Base-by-base conservation (phyloP, 1,140 invertebrate genomes). In the Scaptomyza graminum region DNA sequence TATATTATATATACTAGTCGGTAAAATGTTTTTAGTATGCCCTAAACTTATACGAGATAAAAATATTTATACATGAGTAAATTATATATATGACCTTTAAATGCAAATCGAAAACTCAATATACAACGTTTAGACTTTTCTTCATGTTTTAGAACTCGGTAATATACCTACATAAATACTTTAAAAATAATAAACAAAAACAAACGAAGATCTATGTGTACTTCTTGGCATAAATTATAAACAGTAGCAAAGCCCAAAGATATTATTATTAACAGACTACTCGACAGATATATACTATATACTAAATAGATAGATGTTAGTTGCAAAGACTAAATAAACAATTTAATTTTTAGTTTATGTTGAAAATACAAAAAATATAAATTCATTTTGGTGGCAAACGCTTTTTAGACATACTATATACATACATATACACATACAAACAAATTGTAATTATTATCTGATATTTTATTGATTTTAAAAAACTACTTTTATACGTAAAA, bases 391-490 rank as follows among this genome's bases (percentile, higher is more conserved):
- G 25, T 72, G 69, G 69, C 69, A 74, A 87, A 74, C 68, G 82
- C 78, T 85, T 85, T 85, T 85, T 82, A 81, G 78, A 78, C 41
- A 66, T 71, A 71, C 39, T 74, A 78, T 34, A 66, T 71, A 75
- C 39, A 59, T 43, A 72, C 8, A 72, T 66, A 68, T 37, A 66
- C 75, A 74, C 18, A 66, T 67, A 74, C 74, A 47, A 82, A 76
- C 59, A 72, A 87, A 78, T 78, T 85, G 82, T 85, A 85, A 85
- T 85, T 84, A 83, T 83, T 84, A 87, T 77, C 82, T 78, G 67
- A 88, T 88, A 87, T 88, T 88, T 87, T 81, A 87, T 83, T 67
- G 64, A 87, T 87, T 87, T 87, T 87, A 87, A 87, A 87, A 88
- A 88, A 70, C 68, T 74, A 87, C 83, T 87, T 87, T 85, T 87